Evolutionary conservation across 2,113 vertebrate species (phyloP).

Genomic region (Cebidichthys violaceus): DNA sequence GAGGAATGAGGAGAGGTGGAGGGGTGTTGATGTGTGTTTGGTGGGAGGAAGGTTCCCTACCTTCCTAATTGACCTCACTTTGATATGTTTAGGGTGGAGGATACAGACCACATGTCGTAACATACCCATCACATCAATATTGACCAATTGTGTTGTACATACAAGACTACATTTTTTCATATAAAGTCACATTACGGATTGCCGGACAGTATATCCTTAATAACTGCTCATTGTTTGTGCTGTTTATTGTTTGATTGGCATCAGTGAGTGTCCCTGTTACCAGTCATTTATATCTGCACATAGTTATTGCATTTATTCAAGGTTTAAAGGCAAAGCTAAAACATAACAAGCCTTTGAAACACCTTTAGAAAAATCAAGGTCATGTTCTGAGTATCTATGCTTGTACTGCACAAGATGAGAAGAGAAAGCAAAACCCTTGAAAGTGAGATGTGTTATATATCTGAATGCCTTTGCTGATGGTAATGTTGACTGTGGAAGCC

Average conservation of each 20-base stretch:
- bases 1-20: slow-evolving; percentile 42
- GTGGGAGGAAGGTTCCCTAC: slow-evolving; percentile 43
- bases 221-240: not conserved
- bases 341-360: slow-evolving; percentile 38
- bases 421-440: slow-evolving; percentile 50
- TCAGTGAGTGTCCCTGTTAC: slow-evolving; percentile 35
- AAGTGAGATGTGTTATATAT: slow-evolving; percentile 57
- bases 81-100: slow-evolving; percentile 60
- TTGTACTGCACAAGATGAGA: slow-evolving; percentile 56
- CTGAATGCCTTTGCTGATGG: slow-evolving; percentile 74
- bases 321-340: slow-evolving; percentile 49
- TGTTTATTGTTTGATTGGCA: slow-evolving; percentile 15
- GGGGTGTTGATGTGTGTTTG: slow-evolving; percentile 31
- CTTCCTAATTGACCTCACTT: slow-evolving; percentile 54
- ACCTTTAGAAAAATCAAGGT: slow-evolving; percentile 50
- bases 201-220: not conserved
- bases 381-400: slow-evolving; percentile 30
- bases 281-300: slow-evolving; percentile 50
- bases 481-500: slow-evolving; percentile 78
- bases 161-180: not conserved
- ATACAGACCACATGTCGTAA: slow-evolving; percentile 37
- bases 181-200: slow-evolving; percentile 20
- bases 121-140: slow-evolving; percentile 33
- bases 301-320: slow-evolving; percentile 36
- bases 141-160: slow-evolving; percentile 24